Evolutionary conservation across 2,888 invertebrate species (phyloP).

Genomic region (Ectemnius cavifrons): DNA sequence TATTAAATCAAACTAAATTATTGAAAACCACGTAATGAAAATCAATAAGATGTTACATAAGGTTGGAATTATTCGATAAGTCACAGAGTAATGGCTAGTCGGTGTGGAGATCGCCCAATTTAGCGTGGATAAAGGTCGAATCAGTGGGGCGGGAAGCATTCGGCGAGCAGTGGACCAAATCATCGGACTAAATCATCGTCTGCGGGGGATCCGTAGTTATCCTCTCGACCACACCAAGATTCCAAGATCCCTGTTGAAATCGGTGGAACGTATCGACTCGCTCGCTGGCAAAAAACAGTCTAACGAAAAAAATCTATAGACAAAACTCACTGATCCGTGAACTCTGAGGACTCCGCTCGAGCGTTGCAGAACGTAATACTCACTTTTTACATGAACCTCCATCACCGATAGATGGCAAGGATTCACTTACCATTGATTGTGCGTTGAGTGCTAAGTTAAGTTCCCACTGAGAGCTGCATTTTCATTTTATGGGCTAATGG

Average conservation of each 20-base stretch:
- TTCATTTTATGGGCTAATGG: no score
- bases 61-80: no score
- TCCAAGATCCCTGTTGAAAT: constrained; percentile 55
- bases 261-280: constrained; percentile 64
- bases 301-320: constrained; percentile 43
- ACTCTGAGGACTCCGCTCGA: constrained; percentile 24
- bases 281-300: constrained; percentile 28
- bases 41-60: no score
- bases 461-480: no score
- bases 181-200: constrained; percentile 73
- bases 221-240: constrained; percentile 30
- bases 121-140: constrained; percentile 44
- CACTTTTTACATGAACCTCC: background rate
- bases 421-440: no score
- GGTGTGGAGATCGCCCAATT: no score
- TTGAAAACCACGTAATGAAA: no score
- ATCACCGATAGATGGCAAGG: no score
- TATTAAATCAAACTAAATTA: no score
- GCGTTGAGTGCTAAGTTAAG: no score
- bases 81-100: no score
- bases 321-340: constrained; percentile 28
- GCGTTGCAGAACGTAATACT: constrained; percentile 14
- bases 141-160: constrained; percentile 34
- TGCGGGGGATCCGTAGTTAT: constrained; percentile 67
- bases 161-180: constrained; percentile 67